A percentile compares a stretch with the other conserved stretches of the same genome.
These are phyloP conservation scores for Orgyia antiqua DNA, from an alignment of 2,888 invertebrate genomes.

Conservation along the genomic window DNA sequence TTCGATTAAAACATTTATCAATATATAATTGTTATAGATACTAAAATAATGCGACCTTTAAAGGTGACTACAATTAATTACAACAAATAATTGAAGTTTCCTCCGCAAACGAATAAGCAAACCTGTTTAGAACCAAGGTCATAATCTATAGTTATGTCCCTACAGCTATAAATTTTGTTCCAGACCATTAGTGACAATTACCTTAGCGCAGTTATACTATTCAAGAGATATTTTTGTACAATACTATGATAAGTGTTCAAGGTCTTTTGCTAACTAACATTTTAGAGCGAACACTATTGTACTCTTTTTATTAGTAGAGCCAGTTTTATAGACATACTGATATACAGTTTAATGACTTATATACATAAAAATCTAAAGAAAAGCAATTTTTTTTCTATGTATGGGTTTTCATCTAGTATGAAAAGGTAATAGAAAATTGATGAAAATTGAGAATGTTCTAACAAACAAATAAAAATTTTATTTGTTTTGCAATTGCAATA, in stretches of 20 bases:
- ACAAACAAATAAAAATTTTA: no score
- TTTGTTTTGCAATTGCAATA: no score
- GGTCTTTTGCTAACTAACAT: background rate
- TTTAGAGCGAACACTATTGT: background rate
- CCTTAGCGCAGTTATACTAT: conserved; percentile 7
- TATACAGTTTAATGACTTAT: no score
- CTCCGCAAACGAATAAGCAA: conserved; percentile 15
- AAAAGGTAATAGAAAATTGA: no score
- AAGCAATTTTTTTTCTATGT: no score
- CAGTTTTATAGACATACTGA: no score
- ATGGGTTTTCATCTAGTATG: no score
- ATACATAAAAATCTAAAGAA: no score
- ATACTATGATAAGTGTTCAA: conserved; percentile 3
- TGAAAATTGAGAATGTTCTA: no score
- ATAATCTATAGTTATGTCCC: conserved; percentile 8
- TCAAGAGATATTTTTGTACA: conserved; percentile 6
- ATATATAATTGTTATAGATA: background rate
- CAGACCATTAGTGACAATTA: conserved; percentile 20
- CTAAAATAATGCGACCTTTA: conserved; percentile 32
- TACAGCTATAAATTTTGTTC: conserved; percentile 9
- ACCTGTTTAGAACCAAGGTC: conserved; percentile 25
- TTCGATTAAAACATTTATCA: no score
- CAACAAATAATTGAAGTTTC: conserved; percentile 26
- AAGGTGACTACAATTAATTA: conserved; percentile 33
- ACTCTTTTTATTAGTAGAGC: background rate